These are phyloP conservation scores for Strix aluco DNA, from an alignment of 2,113 vertebrate genomes.

Conservation along the genomic window DNA sequence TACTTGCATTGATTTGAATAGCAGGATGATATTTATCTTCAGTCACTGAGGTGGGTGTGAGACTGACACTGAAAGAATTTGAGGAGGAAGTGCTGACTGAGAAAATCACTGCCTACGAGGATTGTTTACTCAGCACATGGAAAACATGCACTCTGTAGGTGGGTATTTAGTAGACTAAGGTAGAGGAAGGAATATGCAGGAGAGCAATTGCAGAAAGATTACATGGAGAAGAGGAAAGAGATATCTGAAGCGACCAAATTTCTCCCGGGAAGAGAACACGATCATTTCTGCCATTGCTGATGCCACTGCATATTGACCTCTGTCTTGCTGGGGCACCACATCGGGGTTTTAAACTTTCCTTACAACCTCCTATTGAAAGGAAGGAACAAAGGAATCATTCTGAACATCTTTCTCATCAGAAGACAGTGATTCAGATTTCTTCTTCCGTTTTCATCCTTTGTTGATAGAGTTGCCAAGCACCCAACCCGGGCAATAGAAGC, in stretches of 20 bases:
- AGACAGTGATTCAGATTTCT: slow-evolving; percentile 29
- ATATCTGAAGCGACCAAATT: not conserved
- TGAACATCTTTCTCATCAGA: slow-evolving; percentile 40
- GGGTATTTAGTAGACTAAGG: slow-evolving; percentile 21
- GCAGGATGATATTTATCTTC: slow-evolving; percentile 58
- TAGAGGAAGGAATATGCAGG: not conserved
- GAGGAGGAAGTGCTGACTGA: slow-evolving; percentile 67
- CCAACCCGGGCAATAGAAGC: slow-evolving; percentile 13
- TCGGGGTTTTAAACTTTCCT: not conserved
- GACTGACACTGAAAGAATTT: slow-evolving; percentile 51
- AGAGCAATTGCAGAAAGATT: not conserved
- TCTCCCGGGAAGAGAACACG: not conserved
- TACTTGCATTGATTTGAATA: slow-evolving; percentile 60
- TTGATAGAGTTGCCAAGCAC: slow-evolving; percentile 59
- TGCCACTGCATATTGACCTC: not conserved
- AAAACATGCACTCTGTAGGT: slow-evolving; percentile 57
- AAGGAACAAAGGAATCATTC: slow-evolving; percentile 30
- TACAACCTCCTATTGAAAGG: not conserved
- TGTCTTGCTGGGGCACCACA: not conserved
- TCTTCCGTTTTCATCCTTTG: slow-evolving; percentile 44
- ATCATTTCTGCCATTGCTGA: not conserved
- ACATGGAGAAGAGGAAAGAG: not conserved
- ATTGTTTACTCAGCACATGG: slow-evolving; percentile 10
- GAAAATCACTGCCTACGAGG: slow-evolving; percentile 46
- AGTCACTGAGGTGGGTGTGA: slow-evolving; percentile 49